Base-by-base conservation (phyloP, 2,113 vertebrate genomes). In the Marcusenius ussheri region DNA sequence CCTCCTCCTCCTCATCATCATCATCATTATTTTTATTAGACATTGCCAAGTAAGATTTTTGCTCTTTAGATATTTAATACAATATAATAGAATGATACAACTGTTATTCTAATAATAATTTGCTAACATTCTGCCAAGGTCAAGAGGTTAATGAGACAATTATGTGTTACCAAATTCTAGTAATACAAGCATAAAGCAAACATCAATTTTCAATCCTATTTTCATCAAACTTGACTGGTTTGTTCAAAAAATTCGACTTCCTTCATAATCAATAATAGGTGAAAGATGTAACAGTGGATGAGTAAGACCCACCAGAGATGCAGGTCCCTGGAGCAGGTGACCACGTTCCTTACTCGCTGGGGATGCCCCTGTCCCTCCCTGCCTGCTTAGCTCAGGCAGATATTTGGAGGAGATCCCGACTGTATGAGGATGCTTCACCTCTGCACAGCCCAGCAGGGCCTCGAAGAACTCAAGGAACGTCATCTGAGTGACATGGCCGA, bases 391-490 rank as follows among this genome's bases (percentile, higher is more conserved):
- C 3, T 74, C 87, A 0, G 0, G 3, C 51, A 5, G 83, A 58
- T 1, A 31, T 51, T 58, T 42, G 27, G 85, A 42, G 46, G 46
- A 9, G 3, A 31, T 27, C 35, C 83, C 80, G 1, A 83, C 88
- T 24, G 24, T 88, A n/a, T 47, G 83, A 35, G 88, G 93, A 94
- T 89, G 93, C 24, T 93, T 96, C 9, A 96, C 86, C 51, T 96
- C 89, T 0, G 96, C 96, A 47, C 97, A 98, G 7, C 94, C 94
- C n/a, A 99, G 91, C n/a, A 99, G 94, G 10, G 96, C 96, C 92
- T 99, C 98, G 35, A 97, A 96, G 94, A 99, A 99, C 88, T 99
- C 98, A 90, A 99, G 96, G 93, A 99, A 98, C 1, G 96, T 96
- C 70, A 99, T 91, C 98, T 99, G 93, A 53, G 95, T 89, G 24